These are phyloP conservation scores for Pollimyrus isidori DNA, from an alignment of 2,113 vertebrate genomes.

Conservation along the genomic window DNA sequence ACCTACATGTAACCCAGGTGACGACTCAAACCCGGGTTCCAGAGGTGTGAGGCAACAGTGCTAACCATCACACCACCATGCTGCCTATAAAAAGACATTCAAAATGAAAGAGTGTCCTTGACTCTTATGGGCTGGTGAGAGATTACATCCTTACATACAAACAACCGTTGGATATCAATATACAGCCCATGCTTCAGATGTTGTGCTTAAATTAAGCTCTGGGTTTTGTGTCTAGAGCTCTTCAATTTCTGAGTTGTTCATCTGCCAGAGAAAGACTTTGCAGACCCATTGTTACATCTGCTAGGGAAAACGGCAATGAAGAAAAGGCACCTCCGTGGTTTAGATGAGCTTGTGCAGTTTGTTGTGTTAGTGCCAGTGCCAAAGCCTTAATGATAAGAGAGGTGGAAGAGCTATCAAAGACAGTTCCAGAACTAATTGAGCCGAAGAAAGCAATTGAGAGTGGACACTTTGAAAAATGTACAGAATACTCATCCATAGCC, in stretches of 20 bases:
- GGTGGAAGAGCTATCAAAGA: conserved; percentile 14
- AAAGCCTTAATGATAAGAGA: conserved; percentile 21
- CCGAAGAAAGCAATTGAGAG: conserved; percentile 11
- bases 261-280: conserved; percentile 6
- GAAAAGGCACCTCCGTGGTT: conserved; percentile 10
- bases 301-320: neutral
- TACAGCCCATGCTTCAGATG: neutral
- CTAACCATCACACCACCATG: too few relatives aligned
- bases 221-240: neutral
- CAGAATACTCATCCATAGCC: conserved; percentile 2
- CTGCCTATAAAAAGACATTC: neutral
- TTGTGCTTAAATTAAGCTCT: neutral
- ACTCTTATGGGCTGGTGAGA: neutral
- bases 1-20: too few relatives aligned
- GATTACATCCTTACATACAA: neutral
- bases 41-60: too few relatives aligned
- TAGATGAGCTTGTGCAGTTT: conserved; percentile 28
- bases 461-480: conserved; percentile 26
- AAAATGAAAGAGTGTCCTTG: neutral
- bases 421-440: conserved; percentile 13
- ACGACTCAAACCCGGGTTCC: too few relatives aligned
- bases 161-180: neutral
- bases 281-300: conserved; percentile 7
- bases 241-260: neutral
- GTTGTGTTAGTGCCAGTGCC: conserved; percentile 17